Conservation (phyloP, 1,140 invertebrate species). For the Monochamus saltuarius region DNA sequence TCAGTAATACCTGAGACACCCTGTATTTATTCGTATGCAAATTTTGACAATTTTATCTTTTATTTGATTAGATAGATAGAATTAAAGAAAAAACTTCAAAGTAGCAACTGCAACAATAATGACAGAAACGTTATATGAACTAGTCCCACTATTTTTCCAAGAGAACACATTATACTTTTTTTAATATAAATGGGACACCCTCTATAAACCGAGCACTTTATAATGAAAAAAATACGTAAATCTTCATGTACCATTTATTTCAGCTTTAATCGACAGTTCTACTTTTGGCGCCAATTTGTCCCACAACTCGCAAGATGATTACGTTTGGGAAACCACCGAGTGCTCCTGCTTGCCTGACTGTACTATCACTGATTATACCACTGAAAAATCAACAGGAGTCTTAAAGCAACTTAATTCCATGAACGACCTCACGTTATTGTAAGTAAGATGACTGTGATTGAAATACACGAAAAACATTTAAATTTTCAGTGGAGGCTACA, state of each 20-base stretch:
- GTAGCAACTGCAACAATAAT: too few relatives aligned
- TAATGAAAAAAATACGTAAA: too few relatives aligned
- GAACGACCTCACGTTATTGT: slow-evolving; percentile 52
- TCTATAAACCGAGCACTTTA: too few relatives aligned
- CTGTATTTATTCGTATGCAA: too few relatives aligned
- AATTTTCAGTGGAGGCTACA: slow-evolving; percentile 51
- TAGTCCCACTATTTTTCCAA: too few relatives aligned
- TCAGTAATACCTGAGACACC: too few relatives aligned
- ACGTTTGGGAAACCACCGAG: slow-evolving; percentile 5
- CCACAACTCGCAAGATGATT: background rate
- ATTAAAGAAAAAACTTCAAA: too few relatives aligned
- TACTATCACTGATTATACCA: slow-evolving; percentile 57
- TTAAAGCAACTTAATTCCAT: slow-evolving; percentile 50
- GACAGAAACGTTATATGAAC: too few relatives aligned
- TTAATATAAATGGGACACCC: too few relatives aligned
- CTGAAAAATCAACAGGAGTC: slow-evolving; percentile 57
- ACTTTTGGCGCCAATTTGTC: slow-evolving; percentile 14
- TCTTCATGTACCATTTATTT: slow-evolving; percentile 10
- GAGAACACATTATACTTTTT: too few relatives aligned
- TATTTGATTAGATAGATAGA: too few relatives aligned
- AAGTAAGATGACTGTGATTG: slow-evolving; percentile 29
- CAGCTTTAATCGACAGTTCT: slow-evolving; percentile 22
- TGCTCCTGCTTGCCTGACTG: slow-evolving; percentile 59
- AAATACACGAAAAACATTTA: background rate
- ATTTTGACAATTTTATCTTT: too few relatives aligned